Conservation (phyloP, 2,888 invertebrate species). For the Geophilus truncorum region DNA sequence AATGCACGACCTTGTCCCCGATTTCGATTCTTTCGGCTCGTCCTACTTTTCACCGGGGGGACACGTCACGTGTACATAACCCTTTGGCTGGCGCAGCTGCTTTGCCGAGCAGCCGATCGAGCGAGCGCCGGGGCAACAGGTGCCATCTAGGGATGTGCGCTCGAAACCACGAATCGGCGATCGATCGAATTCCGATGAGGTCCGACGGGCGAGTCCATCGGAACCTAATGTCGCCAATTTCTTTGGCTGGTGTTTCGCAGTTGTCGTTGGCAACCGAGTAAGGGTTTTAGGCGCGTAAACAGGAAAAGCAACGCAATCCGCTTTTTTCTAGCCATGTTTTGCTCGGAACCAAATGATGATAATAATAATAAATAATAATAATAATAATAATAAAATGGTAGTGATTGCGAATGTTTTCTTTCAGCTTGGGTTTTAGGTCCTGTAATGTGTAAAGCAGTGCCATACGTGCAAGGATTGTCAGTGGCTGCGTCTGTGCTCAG, state of each 20-base stretch:
- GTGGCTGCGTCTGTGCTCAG: slow-evolving; percentile 95
- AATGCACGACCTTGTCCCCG: not conserved
- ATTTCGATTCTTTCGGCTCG: not conserved
- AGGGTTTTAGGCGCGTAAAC: too few relatives aligned
- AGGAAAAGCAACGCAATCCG: too few relatives aligned
- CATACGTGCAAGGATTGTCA: slow-evolving; percentile 90
- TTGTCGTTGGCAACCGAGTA: too few relatives aligned
- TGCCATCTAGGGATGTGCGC: not conserved
- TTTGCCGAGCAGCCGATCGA: too few relatives aligned
- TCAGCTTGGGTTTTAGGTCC: slow-evolving; percentile 91
- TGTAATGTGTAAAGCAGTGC: slow-evolving; percentile 93
- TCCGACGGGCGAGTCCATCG: too few relatives aligned
- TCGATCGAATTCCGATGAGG: not conserved
- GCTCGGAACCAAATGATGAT: not conserved
- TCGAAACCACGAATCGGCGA: not conserved
- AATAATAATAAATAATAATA: too few relatives aligned
- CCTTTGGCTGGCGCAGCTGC: too few relatives aligned
- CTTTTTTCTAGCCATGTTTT: not conserved
- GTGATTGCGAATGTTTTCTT: slow-evolving; percentile 42
- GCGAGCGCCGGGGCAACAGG: not conserved
- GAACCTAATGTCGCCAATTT: too few relatives aligned
- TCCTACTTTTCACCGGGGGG: not conserved
- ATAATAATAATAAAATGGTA: too few relatives aligned
- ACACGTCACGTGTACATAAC: too few relatives aligned
- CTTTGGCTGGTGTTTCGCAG: too few relatives aligned